phyloP scores from a whole-genome alignment of 2,888 invertebrate genomes.

The Heliconius ethilla region DNA sequence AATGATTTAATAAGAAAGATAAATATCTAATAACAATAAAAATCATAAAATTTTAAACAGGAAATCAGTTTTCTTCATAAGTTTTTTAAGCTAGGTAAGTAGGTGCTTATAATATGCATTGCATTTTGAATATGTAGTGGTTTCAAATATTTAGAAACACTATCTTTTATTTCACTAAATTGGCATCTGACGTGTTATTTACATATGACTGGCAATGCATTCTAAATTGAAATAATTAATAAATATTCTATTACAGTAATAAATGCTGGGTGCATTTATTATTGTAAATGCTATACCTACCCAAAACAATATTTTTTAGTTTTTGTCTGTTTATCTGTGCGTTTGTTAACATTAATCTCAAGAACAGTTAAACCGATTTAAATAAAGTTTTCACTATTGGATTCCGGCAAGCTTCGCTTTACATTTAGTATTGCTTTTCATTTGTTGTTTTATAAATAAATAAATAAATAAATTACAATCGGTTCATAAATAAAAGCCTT shows the following conservation, averaged over 20 bases:
- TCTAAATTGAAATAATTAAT: not conserved
- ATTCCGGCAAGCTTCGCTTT: too few species aligned
- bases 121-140: not conserved
- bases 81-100: not conserved
- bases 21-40: not conserved
- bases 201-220: not conserved
- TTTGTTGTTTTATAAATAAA: not conserved
- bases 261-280: too few species aligned
- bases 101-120: too few species aligned
- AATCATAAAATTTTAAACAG: not conserved
- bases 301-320: too few species aligned
- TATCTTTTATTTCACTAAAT: not conserved
- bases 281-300: too few species aligned
- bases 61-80: slow-evolving; percentile 7
- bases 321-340: too few species aligned
- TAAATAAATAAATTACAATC: not conserved
- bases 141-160: not conserved
- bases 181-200: not conserved
- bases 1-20: not conserved
- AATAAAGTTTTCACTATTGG: too few species aligned
- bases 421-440: too few species aligned
- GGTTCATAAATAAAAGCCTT: not conserved
- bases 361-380: too few species aligned
- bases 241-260: too few species aligned
- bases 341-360: too few species aligned